phyloP scores from a whole-genome alignment of 2,113 vertebrate genomes.

The Tinamus guttatus region DNA sequence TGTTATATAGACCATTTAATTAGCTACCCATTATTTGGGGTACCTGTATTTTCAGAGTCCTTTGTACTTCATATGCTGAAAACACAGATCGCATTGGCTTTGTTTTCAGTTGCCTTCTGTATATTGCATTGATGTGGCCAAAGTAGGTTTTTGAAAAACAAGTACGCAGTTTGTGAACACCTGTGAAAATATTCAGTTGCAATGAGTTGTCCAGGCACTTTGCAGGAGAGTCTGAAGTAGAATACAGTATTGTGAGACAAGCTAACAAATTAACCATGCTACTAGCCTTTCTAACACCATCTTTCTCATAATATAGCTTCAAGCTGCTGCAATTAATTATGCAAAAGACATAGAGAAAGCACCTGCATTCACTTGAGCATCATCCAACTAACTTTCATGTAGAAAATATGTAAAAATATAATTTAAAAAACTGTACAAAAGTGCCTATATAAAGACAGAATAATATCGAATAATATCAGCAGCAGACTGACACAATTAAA shows the following conservation, averaged over 20 bases:
- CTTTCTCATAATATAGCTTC: background rate
- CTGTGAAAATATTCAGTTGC: background rate
- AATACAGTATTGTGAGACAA: background rate
- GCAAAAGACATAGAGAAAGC: background rate
- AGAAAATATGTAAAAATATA: background rate
- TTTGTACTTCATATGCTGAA: background rate
- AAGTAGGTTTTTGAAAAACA: background rate
- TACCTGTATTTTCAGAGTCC: background rate
- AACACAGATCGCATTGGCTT: background rate
- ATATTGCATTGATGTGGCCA: background rate
- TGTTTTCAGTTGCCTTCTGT: background rate
- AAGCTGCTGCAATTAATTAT: background rate
- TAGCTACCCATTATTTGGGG: background rate
- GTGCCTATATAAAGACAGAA: background rate
- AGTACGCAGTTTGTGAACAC: background rate
- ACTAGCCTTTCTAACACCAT: background rate
- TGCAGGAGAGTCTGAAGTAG: background rate
- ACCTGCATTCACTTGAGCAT: background rate
- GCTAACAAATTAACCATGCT: background rate
- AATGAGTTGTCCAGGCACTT: background rate
- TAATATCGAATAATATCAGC: no score
- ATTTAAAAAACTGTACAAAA: background rate
- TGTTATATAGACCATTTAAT: background rate
- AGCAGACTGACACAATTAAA: background rate
- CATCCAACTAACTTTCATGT: background rate